These are phyloP conservation scores for Macrocentrus cingulum DNA, from an alignment of 1,140 invertebrate genomes.

Conservation along the genomic window DNA sequence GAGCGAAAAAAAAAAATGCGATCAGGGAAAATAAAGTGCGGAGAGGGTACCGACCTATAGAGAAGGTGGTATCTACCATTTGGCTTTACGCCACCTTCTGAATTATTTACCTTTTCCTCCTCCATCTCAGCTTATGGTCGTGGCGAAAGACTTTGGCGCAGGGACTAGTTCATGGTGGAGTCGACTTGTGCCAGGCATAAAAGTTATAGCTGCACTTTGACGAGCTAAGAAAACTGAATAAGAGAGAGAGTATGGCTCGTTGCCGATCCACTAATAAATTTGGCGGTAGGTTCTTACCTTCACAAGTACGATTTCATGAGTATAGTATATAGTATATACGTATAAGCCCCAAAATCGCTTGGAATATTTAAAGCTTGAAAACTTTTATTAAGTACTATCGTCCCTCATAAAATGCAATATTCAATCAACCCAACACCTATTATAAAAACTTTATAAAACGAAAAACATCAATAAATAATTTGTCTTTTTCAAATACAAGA, in stretches of 20 bases:
- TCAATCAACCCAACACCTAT: too few species aligned
- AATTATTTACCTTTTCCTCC: slow-evolving; percentile 33
- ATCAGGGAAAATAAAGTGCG: neutral
- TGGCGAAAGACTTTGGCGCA: slow-evolving; percentile 16
- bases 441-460: too few species aligned
- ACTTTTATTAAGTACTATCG: too few species aligned
- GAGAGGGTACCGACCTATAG: neutral
- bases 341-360: too few species aligned
- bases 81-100: slow-evolving; percentile 33
- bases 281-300: neutral
- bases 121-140: slow-evolving; percentile 17
- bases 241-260: neutral
- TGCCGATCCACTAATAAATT: neutral
- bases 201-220: slow-evolving; percentile 29
- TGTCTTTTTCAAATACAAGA: too few species aligned
- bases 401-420: too few species aligned
- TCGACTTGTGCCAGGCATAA: slow-evolving; percentile 24
- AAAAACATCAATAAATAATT: too few species aligned
- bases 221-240: slow-evolving; percentile 7
- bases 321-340: neutral
- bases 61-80: slow-evolving; percentile 20
- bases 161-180: slow-evolving; percentile 12
- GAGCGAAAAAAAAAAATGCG: slow-evolving; percentile 3
- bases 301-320: neutral
- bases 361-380: too few species aligned